These are phyloP conservation scores for Magallana gigas DNA, from an alignment of 1,140 invertebrate genomes.

Conservation along the genomic window DNA sequence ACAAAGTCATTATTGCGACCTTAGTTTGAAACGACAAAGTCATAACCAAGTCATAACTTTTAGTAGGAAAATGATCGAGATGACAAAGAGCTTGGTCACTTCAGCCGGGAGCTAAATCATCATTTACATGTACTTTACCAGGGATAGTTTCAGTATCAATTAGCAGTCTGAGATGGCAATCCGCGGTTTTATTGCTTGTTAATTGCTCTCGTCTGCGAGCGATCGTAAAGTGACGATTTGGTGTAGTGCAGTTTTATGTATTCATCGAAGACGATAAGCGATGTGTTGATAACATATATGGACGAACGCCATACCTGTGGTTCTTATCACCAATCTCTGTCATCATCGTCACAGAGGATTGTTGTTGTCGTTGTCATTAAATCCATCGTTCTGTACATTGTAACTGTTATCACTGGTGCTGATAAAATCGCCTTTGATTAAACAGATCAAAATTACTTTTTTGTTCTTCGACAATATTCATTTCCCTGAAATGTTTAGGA, in stretches of 20 bases:
- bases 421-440: not conserved
- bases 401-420: too few relatives aligned
- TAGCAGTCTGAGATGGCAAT: not conserved
- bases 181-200: not conserved
- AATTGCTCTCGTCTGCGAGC: slow-evolving; percentile 6
- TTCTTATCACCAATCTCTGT: not conserved
- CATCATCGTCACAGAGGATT: too few relatives aligned
- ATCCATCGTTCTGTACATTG: not conserved
- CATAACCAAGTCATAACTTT: too few relatives aligned
- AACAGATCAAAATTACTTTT: not conserved
- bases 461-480: too few relatives aligned
- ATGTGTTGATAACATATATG: not conserved
- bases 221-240: not conserved
- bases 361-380: not conserved
- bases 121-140: not conserved
- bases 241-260: not conserved
- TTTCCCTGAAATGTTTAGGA: too few relatives aligned
- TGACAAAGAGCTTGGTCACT: slow-evolving; percentile 14
- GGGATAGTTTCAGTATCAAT: slow-evolving; percentile 21
- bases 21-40: not conserved
- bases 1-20: slow-evolving; percentile 36
- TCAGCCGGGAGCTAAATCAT: not conserved
- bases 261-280: not conserved
- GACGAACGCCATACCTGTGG: not conserved
- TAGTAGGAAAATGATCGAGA: not conserved